Base-by-base conservation (phyloP, 2,113 vertebrate species). In the Cololabis saira region DNA sequence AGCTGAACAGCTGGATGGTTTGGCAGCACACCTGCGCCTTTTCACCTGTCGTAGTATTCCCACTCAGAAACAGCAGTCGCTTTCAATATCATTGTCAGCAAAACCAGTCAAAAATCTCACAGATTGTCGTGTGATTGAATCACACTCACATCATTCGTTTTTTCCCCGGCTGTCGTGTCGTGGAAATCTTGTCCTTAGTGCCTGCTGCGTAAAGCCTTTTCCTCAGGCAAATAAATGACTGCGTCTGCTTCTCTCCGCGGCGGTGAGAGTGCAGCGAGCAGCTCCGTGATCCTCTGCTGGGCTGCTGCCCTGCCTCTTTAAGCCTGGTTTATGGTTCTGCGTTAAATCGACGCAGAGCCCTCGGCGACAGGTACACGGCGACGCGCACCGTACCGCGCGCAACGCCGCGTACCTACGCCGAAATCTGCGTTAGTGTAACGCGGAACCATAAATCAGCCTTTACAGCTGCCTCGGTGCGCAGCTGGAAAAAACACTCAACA, bases 271-370 rank as follows among this genome's bases (percentile, higher is more conserved):
- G 59, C 47, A 14, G 44, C 17, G 17, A 30, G 27, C 8, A 27
- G 24, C 42, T 44, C 47, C 12, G 65, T 60, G 61, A 24, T 66
- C 50, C 55, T 63, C 5, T 61, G 10, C 53, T 70, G 2, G 16
- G 42, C 74, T 18, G 14, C 72, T 62, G 84, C 72, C 78, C 76
- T 76, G 84, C 62, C 68, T 82, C 60, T 19, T n/a, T n/a, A n/a
- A n/a, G n/a, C n/a, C n/a, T n/a, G n/a, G n/a, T n/a, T n/a, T n/a
- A n/a, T n/a, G n/a, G n/a, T n/a, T n/a, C n/a, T n/a, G n/a, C n/a
- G n/a, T n/a, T n/a, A n/a, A n/a, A n/a, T n/a, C n/a, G n/a, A n/a
- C n/a, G n/a, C n/a, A n/a, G n/a, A n/a, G n/a, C n/a, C n/a, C n/a
- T n/a, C n/a, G n/a, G n/a, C n/a, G n/a, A n/a, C n/a, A n/a, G n/a